A percentile compares a stretch with the other conserved stretches of the same genome.
phyloP scores from a whole-genome alignment of 2,113 vertebrate species.

The Apodemus sylvaticus region DNA sequence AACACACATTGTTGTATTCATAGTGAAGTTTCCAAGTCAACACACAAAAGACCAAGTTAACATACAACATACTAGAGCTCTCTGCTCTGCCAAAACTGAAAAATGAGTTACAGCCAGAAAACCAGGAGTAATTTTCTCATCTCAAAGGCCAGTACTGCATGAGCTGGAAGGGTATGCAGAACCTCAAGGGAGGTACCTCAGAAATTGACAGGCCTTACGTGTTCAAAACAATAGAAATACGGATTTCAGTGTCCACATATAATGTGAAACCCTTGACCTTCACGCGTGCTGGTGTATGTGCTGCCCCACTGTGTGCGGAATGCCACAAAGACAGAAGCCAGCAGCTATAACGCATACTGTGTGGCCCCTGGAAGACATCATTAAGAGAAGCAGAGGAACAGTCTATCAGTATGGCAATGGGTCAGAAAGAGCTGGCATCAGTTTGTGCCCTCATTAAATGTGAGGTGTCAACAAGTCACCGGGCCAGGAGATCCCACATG shows the following conservation, averaged over 20 bases:
- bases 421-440: background rate
- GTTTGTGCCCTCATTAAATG: background rate
- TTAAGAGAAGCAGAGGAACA: background rate
- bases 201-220: background rate
- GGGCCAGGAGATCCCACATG: background rate
- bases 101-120: background rate
- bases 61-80: conserved; percentile 10
- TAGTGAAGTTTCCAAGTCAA: conserved; percentile 51
- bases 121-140: background rate
- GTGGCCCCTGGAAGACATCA: background rate
- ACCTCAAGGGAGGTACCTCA: background rate
- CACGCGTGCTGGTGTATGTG: background rate
- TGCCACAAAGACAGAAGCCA: background rate
- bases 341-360: background rate
- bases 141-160: background rate
- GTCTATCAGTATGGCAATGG: background rate
- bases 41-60: conserved; percentile 39
- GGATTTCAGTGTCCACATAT: background rate
- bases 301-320: background rate
- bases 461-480: background rate
- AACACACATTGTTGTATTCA: background rate
- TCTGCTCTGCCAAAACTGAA: conserved; percentile 46
- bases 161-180: background rate
- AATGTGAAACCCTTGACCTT: background rate
- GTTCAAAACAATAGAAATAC: background rate